Conservation (phyloP, 2,888 invertebrate genomes). For the Aleiodes alternator region DNA sequence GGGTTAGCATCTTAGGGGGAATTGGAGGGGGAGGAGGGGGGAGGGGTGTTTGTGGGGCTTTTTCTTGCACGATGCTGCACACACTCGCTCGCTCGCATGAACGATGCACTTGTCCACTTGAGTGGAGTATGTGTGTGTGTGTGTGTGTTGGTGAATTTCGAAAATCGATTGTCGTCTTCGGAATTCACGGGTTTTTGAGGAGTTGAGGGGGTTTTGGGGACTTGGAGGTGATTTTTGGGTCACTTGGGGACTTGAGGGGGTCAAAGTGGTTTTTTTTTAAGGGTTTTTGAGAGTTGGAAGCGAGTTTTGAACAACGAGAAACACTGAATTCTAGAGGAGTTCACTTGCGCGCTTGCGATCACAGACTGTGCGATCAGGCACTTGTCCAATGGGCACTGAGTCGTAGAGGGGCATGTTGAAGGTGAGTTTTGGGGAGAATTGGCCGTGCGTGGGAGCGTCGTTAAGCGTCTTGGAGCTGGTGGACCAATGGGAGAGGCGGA, state of each 20-base stretch:
- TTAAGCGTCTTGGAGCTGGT: background rate
- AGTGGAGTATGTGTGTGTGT: background rate
- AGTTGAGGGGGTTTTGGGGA: background rate
- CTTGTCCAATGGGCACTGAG: background rate
- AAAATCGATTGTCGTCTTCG: background rate
- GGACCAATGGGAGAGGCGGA: background rate
- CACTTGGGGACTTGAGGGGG: background rate
- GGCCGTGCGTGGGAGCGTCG: slow-evolving; percentile 2
- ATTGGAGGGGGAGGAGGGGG: background rate
- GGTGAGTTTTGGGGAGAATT: background rate
- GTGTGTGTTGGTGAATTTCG: slow-evolving; percentile 1
- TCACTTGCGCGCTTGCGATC: slow-evolving; percentile 68
- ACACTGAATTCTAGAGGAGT: slow-evolving; percentile 13
- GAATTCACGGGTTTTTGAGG: background rate
- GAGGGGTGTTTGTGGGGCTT: background rate
- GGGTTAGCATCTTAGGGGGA: background rate
- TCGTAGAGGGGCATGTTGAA: slow-evolving; percentile 13
- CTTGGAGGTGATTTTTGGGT: background rate
- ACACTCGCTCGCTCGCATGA: background rate
- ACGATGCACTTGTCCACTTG: too few species aligned
- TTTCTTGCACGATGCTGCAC: background rate
- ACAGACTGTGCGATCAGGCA: slow-evolving; percentile 66
- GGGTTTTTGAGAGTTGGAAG: background rate
- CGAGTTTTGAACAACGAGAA: background rate
- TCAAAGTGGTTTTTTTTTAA: background rate